A percentile compares a stretch with the other conserved stretches of the same genome.
Evolutionary conservation across 1,140 invertebrate species (phyloP).

Genomic region (Lutraria rhynchaena): DNA sequence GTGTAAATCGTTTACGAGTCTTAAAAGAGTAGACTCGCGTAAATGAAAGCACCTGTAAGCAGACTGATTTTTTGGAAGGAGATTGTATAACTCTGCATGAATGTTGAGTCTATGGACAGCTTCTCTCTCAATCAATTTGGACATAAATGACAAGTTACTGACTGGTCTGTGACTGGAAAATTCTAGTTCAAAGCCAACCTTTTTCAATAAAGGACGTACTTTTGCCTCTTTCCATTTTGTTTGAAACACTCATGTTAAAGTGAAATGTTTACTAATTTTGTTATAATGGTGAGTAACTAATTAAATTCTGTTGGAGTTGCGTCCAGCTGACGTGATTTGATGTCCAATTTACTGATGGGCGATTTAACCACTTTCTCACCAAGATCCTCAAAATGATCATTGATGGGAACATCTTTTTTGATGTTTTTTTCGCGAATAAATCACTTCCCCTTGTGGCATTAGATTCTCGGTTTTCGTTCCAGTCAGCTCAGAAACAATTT

Average conservation of each 20-base stretch:
- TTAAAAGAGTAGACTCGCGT: slow-evolving; percentile 9
- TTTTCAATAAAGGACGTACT: slow-evolving; percentile 27
- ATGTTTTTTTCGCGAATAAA: no score
- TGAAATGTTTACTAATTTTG: no score
- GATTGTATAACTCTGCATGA: neutral
- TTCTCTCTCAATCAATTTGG: slow-evolving; percentile 8
- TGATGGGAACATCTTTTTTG: no score
- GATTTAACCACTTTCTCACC: no score
- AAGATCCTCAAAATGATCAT: no score
- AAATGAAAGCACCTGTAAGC: slow-evolving; percentile 4
- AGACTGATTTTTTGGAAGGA: slow-evolving; percentile 28
- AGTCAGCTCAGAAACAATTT: no score
- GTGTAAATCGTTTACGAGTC: slow-evolving; percentile 15
- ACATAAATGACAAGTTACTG: slow-evolving; percentile 29
- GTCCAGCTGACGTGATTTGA: no score
- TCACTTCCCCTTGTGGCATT: no score
- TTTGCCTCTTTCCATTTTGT: slow-evolving; percentile 13
- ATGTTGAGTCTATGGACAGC: slow-evolving; percentile 3
- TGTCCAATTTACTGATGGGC: no score
- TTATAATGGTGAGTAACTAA: no score
- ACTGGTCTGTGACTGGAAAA: slow-evolving; percentile 31
- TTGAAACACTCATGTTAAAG: neutral
- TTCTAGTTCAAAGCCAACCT: slow-evolving; percentile 7
- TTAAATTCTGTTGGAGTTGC: no score
- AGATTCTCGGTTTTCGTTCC: no score